Evolutionary conservation across 2,797 vertebrate genomes (phyloP).

Genomic region (Morus bassanus): DNA sequence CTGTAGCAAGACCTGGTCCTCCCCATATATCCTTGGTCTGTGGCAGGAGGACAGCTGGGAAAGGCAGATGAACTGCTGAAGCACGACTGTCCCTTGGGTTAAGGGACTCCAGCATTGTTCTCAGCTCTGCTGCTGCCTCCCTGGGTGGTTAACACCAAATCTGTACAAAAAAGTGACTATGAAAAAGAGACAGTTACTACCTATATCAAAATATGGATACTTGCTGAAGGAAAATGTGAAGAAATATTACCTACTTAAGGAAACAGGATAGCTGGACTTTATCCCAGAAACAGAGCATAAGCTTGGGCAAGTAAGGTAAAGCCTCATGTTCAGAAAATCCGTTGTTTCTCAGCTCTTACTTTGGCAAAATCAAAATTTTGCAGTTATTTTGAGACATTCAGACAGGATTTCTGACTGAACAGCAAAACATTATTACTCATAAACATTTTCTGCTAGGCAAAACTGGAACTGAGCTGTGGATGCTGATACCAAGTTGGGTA

Average conservation of each 20-base stretch:
- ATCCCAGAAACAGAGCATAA: not conserved
- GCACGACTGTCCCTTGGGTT: not conserved
- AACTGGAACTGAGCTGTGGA: not conserved
- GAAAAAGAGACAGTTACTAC: not conserved
- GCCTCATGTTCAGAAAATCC: not conserved
- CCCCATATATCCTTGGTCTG: not conserved
- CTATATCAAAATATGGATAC: not conserved
- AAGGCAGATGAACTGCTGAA: not conserved
- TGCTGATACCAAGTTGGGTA: not conserved
- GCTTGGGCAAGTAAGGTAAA: not conserved
- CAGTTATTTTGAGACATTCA: not conserved
- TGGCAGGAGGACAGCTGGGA: not conserved
- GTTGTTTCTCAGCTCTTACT: not conserved
- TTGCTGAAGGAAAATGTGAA: not conserved
- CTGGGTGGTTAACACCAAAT: not conserved
- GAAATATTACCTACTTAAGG: not conserved
- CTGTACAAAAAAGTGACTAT: not conserved
- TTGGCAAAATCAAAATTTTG: not conserved
- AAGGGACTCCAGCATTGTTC: not conserved
- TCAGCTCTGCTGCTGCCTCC: not conserved
- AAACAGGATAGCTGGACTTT: not conserved
- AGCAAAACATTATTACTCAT: not conserved
- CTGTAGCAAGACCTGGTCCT: not conserved
- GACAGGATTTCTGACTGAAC: not conserved
- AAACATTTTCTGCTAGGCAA: not conserved